Conservation (phyloP, 2,888 invertebrate species). For the Drosophila villosipedis region DNA sequence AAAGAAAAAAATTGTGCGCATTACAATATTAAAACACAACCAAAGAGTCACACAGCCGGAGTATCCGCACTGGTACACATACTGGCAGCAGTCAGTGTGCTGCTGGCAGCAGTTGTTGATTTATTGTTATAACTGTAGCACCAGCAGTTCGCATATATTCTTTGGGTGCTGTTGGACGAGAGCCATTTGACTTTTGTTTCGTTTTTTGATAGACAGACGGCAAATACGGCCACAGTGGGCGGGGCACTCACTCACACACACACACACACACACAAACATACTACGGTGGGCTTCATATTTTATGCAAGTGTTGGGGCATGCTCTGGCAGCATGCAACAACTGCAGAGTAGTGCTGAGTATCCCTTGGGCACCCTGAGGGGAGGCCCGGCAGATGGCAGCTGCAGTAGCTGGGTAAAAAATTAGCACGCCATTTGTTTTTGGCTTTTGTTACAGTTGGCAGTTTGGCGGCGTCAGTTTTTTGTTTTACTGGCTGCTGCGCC, state of each 20-base stretch:
- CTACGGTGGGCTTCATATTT: conserved; percentile 64
- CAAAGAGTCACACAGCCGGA: conserved; percentile 26
- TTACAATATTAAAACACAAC: conserved; percentile 76
- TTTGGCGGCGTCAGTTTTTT: conserved; percentile 13
- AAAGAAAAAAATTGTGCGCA: conserved; percentile 54
- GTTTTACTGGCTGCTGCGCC: conserved; percentile 42
- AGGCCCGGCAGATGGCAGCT: conserved; percentile 12
- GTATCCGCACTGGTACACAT: conserved; percentile 30
- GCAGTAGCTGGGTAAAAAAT: conserved; percentile 61
- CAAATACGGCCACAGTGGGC: conserved; percentile 58
- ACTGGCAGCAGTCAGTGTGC: conserved; percentile 55
- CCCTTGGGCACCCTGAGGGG: conserved; percentile 14
- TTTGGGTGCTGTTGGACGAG: conserved; percentile 44
- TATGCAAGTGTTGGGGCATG: conserved; percentile 65
- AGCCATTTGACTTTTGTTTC: conserved; percentile 74
- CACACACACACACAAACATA: conserved; percentile 1
- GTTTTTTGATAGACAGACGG: conserved; percentile 77
- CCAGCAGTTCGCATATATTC: conserved; percentile 46
- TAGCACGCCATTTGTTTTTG: conserved; percentile 74
- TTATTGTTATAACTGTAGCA: conserved; percentile 78
- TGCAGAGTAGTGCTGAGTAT: conserved; percentile 20
- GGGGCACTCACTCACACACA: conserved; percentile 28
- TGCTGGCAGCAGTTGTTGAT: conserved; percentile 74
- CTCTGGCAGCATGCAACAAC: conserved; percentile 20
- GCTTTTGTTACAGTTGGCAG: conserved; percentile 62